Base-by-base conservation (phyloP, 2,797 vertebrate genomes). In the Ceyx erithaca region DNA sequence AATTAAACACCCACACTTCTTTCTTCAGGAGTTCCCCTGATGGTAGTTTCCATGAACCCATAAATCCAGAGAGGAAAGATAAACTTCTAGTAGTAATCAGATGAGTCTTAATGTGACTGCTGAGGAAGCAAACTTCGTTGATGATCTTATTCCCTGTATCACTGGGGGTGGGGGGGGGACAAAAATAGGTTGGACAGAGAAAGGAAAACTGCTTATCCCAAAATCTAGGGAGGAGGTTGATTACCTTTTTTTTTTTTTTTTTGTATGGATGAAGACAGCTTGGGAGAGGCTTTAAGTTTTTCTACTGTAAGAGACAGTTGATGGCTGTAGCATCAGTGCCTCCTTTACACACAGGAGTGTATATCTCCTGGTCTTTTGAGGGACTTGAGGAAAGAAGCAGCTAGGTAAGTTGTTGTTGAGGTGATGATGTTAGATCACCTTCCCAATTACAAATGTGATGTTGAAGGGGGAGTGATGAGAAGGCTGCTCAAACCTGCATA, bases 21-120 rank as follows among this genome's bases (percentile, higher is more conserved):
- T 86, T 69, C 55, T 90, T 81, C 71, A 82, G 73, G 61, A 90
- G 45, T 87, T 94, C 83, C 80, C 75, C 54, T 85, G 35, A 49
- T 54, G 35, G 22, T 61, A n/a, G 41, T 68, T 88, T 63, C 70
- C 63, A 2, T 66, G 37, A 76, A 79, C 55, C 79, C 14, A 3
- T 40, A 57, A 81, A 68, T 86, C 28, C 19, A 55, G 37, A 0
- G 18, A 85, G 26, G 9, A 58, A 35, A 43, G 49, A 84, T 12
- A 68, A 68, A 20, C 45, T 49, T 71, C 12, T 7, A 10, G 7
- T 30, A 55, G 28, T 61, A 16, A 57, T 86, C 11, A 43, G 13
- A 11, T 8, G 6, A 7, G 10, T 84, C 33, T 72, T 33, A 22
- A n/a, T 68, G 25, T 25, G 77, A 22, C 64, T 71, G n/a, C 33